Evolutionary conservation across 2,113 vertebrate species (phyloP).

Genomic region (Nothobranchius kuhntae): DNA sequence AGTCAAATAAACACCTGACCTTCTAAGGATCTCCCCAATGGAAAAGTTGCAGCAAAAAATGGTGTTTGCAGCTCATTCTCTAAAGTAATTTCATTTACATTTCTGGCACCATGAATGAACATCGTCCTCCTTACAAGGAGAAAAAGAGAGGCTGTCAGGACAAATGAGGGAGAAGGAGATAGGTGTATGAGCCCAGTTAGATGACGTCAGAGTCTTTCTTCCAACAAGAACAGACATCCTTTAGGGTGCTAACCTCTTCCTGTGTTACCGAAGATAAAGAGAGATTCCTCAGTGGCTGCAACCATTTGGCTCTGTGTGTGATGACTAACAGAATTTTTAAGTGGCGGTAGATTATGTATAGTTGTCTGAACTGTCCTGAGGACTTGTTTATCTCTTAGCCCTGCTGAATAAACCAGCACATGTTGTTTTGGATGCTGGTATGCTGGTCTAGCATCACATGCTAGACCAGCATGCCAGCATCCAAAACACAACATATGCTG

Average conservation of each 20-base stretch:
- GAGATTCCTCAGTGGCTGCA: constrained; percentile 1
- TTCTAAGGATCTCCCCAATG: background rate
- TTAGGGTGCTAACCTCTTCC: constrained; percentile 41
- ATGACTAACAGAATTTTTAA: too few species aligned
- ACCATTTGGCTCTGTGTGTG: background rate
- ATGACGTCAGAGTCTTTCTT: constrained; percentile 57
- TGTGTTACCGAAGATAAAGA: constrained; percentile 18
- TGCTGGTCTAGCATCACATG: too few species aligned
- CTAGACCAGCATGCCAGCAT: too few species aligned
- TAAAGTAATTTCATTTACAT: constrained; percentile 64
- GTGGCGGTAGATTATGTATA: too few species aligned
- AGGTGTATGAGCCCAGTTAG: constrained; percentile 6
- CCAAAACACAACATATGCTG: too few species aligned
- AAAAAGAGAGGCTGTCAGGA: constrained; percentile 1
- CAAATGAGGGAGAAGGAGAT: constrained; percentile 3
- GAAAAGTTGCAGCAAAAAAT: constrained; percentile 7
- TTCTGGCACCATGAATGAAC: constrained; percentile 55
- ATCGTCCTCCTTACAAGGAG: constrained; percentile 51
- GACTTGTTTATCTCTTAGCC: background rate
- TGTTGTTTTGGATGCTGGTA: too few species aligned
- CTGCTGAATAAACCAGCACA: too few species aligned
- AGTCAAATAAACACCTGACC: too few species aligned
- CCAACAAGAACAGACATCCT: constrained; percentile 55
- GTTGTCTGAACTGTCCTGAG: too few species aligned
- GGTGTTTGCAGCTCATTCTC: constrained; percentile 52